phyloP scores from a whole-genome alignment of 2,888 invertebrate genomes.

The Emmelina monodactyla region DNA sequence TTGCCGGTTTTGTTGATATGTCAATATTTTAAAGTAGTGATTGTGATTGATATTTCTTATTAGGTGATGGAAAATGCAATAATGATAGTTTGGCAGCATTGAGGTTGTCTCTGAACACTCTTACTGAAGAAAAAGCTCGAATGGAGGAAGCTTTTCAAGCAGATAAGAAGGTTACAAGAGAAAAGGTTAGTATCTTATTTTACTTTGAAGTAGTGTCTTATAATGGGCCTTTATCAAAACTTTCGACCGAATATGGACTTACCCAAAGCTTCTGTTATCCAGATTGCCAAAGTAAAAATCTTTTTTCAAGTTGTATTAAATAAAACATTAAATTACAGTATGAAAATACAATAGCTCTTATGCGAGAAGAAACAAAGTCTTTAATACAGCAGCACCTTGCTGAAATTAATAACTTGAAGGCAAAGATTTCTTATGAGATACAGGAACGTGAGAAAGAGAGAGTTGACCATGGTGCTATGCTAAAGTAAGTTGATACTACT shows the following conservation, averaged over 20 bases:
- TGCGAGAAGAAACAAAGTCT: conserved; percentile 68
- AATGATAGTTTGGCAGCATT: conserved; percentile 65
- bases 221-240: no score
- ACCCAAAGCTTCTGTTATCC: no score
- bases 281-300: no score
- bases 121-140: conserved; percentile 83
- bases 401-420: conserved; percentile 73
- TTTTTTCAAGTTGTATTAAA: no score
- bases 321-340: no score
- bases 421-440: conserved; percentile 78
- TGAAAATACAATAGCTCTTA: conserved; percentile 63
- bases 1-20: no score
- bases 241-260: no score
- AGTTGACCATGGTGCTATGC: conserved; percentile 77
- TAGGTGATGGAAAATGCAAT: no score
- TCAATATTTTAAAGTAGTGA: no score
- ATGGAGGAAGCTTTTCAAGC: conserved; percentile 85
- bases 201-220: no score
- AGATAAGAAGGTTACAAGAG: conserved; percentile 70
- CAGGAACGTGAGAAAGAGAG: conserved; percentile 85
- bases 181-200: conserved; percentile 48
- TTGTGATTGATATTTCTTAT: no score
- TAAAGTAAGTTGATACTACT: conserved; percentile 58
- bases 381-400: conserved; percentile 62
- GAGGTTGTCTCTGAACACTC: conserved; percentile 76